Base-by-base conservation (phyloP, 2,797 vertebrate species). In the Clarias laeviceps region DNA sequence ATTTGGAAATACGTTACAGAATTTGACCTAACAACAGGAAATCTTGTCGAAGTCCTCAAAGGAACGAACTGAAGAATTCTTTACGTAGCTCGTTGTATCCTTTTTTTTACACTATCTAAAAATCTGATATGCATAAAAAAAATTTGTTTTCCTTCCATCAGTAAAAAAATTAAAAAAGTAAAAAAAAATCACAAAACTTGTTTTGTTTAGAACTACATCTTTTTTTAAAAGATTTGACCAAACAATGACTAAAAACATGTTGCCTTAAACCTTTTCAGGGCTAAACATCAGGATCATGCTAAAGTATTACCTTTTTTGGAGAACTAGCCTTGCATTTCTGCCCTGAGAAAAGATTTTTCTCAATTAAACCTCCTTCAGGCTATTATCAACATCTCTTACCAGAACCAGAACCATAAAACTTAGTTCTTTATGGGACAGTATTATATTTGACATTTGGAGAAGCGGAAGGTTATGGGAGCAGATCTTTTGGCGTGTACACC, bases 321-420 rank as follows among this genome's bases (percentile, higher is more conserved):
- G 37, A 65, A 29, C 40, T 32, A 7, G 5, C 27, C 40, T 54
- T 22, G n/a, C 17, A 22, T 81, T 81, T 81, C 79, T 81, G 79
- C 79, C 64, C 79, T 81, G 79, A 50, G 64, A 66, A 27, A n/a
- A 32, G 45, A 66, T 66, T 80, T 80, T 66, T 80, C 78, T 80
- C 15, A 20, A 50, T 29, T 11, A 17, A 65, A 80, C 62, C 27
- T 32, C 40, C 62, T 40, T 54, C 64, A 56, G 62, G 79, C 79
- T 27, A 54, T 66, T 29, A 20, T 68, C 2, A 54, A 56, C 27
- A 68, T 32, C 17, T 81, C 14, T 22, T 66, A 81, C 24, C 79
- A 81, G 50, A 32, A 59, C 64, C 40, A 84, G 17, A 79, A n/a
- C 66, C 37, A 24, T 80, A 32, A 79, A 40, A 24, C 61, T 50